A percentile compares a stretch with the other conserved stretches of the same genome.
Evolutionary conservation across 2,113 vertebrate species (phyloP).

Genomic region (Prietella phreatophila): DNA sequence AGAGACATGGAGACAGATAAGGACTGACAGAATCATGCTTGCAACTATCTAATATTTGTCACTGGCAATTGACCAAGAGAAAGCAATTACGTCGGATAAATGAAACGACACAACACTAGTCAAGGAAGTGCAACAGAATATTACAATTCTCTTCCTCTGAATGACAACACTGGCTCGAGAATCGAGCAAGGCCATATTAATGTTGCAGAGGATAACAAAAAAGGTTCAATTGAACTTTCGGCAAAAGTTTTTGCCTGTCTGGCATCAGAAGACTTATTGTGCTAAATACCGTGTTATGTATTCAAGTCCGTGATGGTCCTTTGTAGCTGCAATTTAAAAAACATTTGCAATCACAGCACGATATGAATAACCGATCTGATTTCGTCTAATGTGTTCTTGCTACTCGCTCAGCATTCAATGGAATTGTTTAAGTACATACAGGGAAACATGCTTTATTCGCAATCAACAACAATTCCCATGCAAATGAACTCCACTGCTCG

Average conservation of each 20-base stretch:
- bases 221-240: not conserved
- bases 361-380: slow-evolving; percentile 48
- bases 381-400: slow-evolving; percentile 36
- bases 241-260: not conserved
- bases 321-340: slow-evolving; percentile 28
- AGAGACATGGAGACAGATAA: slow-evolving; percentile 52
- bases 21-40: slow-evolving; percentile 51
- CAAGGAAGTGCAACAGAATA: slow-evolving; percentile 22
- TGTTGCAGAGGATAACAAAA: not conserved
- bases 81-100: slow-evolving; percentile 52
- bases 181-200: not conserved
- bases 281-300: slow-evolving; percentile 17
- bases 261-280: not conserved
- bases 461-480: slow-evolving; percentile 53
- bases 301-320: slow-evolving; percentile 12
- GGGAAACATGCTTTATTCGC: slow-evolving; percentile 41
- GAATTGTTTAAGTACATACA: slow-evolving; percentile 46
- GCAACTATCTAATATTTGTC: slow-evolving; percentile 51
- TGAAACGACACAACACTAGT: slow-evolving; percentile 35
- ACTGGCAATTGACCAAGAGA: slow-evolving; percentile 49
- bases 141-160: slow-evolving; percentile 2
- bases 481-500: slow-evolving; percentile 45
- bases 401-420: slow-evolving; percentile 27
- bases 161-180: not conserved
- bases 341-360: slow-evolving; percentile 40